phyloP scores from a whole-genome alignment of 1,140 invertebrate genomes.

The Drosophila azteca region DNA sequence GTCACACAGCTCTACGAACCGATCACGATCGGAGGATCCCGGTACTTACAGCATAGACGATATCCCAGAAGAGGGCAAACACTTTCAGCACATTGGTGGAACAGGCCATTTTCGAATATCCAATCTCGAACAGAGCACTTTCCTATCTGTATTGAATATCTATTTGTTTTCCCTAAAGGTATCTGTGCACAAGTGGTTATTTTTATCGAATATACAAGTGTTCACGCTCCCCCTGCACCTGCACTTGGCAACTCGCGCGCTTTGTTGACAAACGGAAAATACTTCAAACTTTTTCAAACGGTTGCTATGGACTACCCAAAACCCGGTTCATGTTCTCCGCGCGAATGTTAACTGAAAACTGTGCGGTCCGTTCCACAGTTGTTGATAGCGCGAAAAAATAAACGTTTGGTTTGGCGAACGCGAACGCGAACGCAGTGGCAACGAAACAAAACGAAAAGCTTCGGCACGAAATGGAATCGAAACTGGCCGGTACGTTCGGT shows the following conservation, averaged over 20 bases:
- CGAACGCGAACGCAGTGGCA: constrained; percentile 23
- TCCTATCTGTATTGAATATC: not conserved
- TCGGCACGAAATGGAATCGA: constrained; percentile 42
- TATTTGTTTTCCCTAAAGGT: constrained; percentile 7
- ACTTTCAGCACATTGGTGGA: constrained; percentile 71
- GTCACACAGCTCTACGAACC: not conserved
- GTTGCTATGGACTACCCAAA: constrained; percentile 60
- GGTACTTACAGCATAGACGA: constrained; percentile 71
- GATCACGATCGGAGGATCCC: not conserved
- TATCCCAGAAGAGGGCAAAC: constrained; percentile 66
- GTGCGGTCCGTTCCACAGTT: constrained; percentile 31
- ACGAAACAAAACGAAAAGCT: constrained; percentile 27
- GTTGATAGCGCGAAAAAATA: constrained; percentile 57
- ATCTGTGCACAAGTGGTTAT: not conserved
- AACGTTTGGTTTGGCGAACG: constrained; percentile 28
- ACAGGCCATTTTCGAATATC: constrained; percentile 64
- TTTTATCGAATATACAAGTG: constrained; percentile 23
- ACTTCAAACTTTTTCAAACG: constrained; percentile 56
- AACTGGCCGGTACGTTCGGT: constrained; percentile 38
- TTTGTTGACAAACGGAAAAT: constrained; percentile 65
- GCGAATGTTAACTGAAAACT: constrained; percentile 69
- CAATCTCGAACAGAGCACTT: not conserved
- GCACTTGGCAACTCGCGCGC: constrained; percentile 47
- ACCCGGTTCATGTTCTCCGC: constrained; percentile 60
- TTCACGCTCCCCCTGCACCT: too few relatives aligned